Conservation (phyloP, 2,113 vertebrate genomes). For the Myotis yumanensis region DNA sequence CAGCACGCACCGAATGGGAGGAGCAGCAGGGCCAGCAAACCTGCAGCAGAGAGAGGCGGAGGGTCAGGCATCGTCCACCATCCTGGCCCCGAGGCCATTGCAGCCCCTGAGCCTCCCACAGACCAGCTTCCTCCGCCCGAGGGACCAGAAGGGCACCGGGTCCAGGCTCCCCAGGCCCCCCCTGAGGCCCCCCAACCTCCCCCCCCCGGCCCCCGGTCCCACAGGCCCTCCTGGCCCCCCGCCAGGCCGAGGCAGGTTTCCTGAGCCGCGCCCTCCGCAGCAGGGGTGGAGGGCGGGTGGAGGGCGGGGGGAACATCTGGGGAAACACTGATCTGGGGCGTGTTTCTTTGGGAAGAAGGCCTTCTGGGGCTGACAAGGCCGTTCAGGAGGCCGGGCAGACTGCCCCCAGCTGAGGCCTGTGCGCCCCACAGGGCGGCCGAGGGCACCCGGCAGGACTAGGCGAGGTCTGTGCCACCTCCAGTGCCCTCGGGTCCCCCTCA, state of each 20-base stretch:
- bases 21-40: constrained; percentile 60
- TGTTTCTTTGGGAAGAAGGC: background rate
- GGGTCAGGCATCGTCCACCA: background rate
- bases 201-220: background rate
- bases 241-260: background rate
- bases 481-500: background rate
- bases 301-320: background rate
- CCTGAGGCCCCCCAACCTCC: background rate
- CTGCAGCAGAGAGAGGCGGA: constrained; percentile 35
- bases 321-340: too few species aligned
- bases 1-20: constrained; percentile 61
- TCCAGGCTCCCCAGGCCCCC: background rate
- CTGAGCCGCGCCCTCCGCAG: background rate
- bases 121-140: background rate
- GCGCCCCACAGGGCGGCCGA: background rate
- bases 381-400: background rate
- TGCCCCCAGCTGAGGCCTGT: background rate
- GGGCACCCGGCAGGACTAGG: too few species aligned
- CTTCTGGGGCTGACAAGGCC: background rate
- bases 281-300: too few species aligned
- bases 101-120: too few species aligned
- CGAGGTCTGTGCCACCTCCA: background rate
- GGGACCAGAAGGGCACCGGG: too few species aligned
- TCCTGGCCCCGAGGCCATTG: background rate
- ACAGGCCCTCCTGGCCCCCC: background rate